Conservation (phyloP, 2,797 vertebrate genomes). For the Epinephelus awoara region DNA sequence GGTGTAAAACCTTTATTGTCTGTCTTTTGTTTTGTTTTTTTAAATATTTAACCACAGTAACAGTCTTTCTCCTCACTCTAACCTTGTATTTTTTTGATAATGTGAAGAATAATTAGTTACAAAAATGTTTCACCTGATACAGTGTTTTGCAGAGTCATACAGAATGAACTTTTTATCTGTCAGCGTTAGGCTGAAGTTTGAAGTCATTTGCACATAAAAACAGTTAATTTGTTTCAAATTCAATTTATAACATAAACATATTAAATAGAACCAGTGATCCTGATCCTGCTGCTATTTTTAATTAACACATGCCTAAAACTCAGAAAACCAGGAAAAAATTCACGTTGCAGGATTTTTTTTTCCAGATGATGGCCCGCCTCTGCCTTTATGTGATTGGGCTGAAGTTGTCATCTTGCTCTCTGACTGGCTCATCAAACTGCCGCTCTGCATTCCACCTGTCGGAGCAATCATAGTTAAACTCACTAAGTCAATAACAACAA, state of each 20-base stretch:
- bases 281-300: not conserved
- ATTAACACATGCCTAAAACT: not conserved
- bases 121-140: not conserved
- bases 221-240: not conserved
- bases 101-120: not conserved
- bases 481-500: too few species aligned
- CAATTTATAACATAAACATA: not conserved
- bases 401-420: constrained; percentile 2
- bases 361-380: not conserved
- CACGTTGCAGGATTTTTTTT: not conserved
- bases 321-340: not conserved
- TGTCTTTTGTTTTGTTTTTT: too few species aligned
- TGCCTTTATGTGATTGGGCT: constrained; percentile 18
- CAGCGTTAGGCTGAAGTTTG: not conserved
- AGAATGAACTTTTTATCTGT: too few species aligned
- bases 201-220: not conserved
- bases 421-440: constrained; percentile 31
- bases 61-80: not conserved
- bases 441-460: constrained; percentile 25
- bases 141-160: not conserved
- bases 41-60: not conserved
- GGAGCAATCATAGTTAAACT: not conserved
- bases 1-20: too few species aligned
- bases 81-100: not conserved
- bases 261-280: not conserved